These are phyloP conservation scores for Zonotrichia leucophrys DNA, from an alignment of 2,113 vertebrate species.

Conservation along the genomic window DNA sequence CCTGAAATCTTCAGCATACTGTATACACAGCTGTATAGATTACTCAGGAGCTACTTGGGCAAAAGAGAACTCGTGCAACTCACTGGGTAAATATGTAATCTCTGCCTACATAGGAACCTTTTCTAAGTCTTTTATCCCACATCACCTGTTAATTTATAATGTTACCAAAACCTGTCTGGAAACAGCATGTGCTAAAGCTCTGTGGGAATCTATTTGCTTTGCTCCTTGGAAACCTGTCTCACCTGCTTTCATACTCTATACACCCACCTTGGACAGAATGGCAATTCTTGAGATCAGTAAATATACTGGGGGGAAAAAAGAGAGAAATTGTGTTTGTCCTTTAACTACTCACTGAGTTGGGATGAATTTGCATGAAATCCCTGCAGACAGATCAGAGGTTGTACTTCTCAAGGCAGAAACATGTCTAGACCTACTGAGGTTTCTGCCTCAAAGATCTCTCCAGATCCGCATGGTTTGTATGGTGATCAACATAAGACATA, in stretches of 20 bases:
- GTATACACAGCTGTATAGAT: background rate
- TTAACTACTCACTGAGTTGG: background rate
- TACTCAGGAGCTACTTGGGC: background rate
- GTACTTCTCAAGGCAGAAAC: background rate
- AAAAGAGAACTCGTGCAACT: background rate
- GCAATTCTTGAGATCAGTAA: background rate
- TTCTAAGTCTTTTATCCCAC: background rate
- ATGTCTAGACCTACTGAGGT: background rate
- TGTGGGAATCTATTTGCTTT: background rate
- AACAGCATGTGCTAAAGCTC: background rate
- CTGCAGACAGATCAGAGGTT: background rate
- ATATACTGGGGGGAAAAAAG: rapidly evolving
- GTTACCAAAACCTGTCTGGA: background rate
- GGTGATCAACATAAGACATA: background rate
- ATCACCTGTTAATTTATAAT: background rate
- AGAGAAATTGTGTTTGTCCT: background rate
- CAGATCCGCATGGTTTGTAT: background rate
- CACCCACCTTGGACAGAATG: background rate
- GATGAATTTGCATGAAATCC: background rate
- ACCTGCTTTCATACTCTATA: background rate
- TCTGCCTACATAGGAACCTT: background rate
- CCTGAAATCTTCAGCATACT: background rate
- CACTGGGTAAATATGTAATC: background rate
- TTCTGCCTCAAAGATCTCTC: background rate
- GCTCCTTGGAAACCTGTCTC: background rate